These are phyloP conservation scores for Erebia palarica DNA, from an alignment of 2,888 invertebrate species.

Conservation along the genomic window DNA sequence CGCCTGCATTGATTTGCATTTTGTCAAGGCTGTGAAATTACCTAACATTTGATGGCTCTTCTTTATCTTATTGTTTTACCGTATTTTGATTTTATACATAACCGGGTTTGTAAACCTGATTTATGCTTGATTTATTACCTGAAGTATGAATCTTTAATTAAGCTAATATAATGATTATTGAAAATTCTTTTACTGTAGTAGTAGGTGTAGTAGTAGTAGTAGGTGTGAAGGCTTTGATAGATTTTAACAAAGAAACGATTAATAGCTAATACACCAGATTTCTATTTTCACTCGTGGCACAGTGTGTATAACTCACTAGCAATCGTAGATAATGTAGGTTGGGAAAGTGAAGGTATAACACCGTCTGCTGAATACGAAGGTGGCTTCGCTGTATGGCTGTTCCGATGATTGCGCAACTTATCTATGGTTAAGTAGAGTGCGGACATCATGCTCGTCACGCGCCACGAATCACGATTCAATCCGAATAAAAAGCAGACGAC, in stretches of 20 bases:
- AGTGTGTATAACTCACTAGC: constrained; percentile 57
- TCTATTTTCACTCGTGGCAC: constrained; percentile 27
- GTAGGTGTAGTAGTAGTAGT: background rate
- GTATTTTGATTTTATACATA: background rate
- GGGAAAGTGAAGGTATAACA: constrained; percentile 71
- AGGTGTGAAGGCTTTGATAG: background rate
- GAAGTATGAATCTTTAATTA: too few species aligned
- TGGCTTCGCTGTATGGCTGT: constrained; percentile 47
- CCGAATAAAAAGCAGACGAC: constrained; percentile 56
- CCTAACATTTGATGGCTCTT: constrained; percentile 37
- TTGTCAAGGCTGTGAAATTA: constrained; percentile 53
- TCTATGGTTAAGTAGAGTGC: constrained; percentile 61
- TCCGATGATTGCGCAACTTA: constrained; percentile 69
- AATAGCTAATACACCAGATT: background rate
- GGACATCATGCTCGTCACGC: constrained; percentile 60
- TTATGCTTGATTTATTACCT: too few species aligned
- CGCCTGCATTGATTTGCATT: constrained; percentile 49
- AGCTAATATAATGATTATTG: background rate
- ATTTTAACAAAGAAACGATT: background rate
- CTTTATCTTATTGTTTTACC: constrained; percentile 18
- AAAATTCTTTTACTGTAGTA: background rate
- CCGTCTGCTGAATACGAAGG: constrained; percentile 68
- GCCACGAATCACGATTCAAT: constrained; percentile 49
- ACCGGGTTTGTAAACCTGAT: background rate
- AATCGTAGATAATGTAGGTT: constrained; percentile 54